These are phyloP conservation scores for Salvelinus fontinalis DNA, from an alignment of 2,113 vertebrate species.

Conservation along the genomic window DNA sequence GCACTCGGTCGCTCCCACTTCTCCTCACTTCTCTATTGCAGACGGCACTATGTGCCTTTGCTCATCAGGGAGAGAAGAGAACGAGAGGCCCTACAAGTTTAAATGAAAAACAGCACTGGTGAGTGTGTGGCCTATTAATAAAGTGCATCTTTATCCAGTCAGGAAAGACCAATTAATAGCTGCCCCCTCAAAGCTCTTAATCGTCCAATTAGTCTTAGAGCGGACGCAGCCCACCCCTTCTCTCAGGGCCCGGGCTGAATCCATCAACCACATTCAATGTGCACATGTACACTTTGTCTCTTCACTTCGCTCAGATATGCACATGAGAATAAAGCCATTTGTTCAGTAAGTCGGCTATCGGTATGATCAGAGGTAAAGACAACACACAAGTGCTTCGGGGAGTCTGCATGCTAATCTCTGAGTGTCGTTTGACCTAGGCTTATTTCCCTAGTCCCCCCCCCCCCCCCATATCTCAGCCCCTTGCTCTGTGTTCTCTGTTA, in stretches of 20 bases:
- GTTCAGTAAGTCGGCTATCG: no score
- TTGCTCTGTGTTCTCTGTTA: constrained; percentile 54
- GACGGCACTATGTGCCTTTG: neutral
- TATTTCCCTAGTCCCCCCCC: constrained; percentile 35
- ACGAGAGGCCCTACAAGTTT: constrained; percentile 13
- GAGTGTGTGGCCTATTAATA: constrained; percentile 71
- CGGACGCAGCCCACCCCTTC: constrained; percentile 36
- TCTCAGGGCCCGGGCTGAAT: neutral
- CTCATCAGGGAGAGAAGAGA: constrained; percentile 3
- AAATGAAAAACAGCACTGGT: constrained; percentile 26
- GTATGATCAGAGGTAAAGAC: no score
- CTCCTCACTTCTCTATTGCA: no score
- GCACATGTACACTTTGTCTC: neutral
- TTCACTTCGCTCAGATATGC: constrained; percentile 2
- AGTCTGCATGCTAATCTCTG: constrained; percentile 42
- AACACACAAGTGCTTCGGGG: neutral
- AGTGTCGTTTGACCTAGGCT: constrained; percentile 41
- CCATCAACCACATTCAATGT: neutral
- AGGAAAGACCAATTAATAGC: constrained; percentile 72
- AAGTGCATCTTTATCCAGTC: constrained; percentile 75
- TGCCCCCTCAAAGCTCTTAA: constrained; percentile 67
- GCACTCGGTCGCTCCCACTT: no score
- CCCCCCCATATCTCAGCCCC: constrained; percentile 26
- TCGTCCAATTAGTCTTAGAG: constrained; percentile 73
- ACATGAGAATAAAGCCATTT: no score